Conservation (phyloP, 1,140 invertebrate genomes). For the Brachystomella parvula region DNA sequence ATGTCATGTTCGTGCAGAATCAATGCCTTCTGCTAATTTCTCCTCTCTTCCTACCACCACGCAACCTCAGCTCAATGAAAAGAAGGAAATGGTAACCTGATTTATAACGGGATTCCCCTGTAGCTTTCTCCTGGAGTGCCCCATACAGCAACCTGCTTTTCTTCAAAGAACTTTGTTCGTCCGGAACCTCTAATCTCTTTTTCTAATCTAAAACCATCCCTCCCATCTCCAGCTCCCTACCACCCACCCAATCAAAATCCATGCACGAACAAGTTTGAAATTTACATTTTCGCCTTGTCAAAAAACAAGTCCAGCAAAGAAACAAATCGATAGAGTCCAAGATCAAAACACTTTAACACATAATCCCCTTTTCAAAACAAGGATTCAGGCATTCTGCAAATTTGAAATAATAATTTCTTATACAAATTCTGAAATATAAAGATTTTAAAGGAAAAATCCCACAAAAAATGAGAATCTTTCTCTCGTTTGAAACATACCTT, state of each 20-base stretch:
- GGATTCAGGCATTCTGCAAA: neutral
- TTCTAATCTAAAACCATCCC: neutral
- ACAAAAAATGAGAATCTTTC: too few species aligned
- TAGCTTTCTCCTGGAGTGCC: neutral
- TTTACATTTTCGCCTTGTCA: neutral
- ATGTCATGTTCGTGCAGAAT: neutral
- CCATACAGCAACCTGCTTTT: neutral
- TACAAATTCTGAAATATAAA: too few species aligned
- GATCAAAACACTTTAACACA: neutral
- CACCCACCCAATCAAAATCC: constrained; percentile 4
- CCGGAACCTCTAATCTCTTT: neutral
- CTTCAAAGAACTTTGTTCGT: neutral
- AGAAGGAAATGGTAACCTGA: too few species aligned
- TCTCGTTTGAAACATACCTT: too few species aligned
- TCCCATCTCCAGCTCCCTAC: neutral
- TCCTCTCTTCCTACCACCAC: neutral
- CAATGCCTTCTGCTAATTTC: constrained; percentile 2
- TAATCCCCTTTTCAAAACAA: neutral
- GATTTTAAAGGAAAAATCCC: too few species aligned
- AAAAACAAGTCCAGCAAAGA: neutral
- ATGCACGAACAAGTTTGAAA: neutral
- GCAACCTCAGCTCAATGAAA: constrained; percentile 2
- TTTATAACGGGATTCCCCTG: neutral
- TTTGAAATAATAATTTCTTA: too few species aligned
- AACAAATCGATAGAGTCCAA: neutral